These are phyloP conservation scores for Gulo gulo DNA, from an alignment of 2,113 vertebrate species.

Conservation along the genomic window DNA sequence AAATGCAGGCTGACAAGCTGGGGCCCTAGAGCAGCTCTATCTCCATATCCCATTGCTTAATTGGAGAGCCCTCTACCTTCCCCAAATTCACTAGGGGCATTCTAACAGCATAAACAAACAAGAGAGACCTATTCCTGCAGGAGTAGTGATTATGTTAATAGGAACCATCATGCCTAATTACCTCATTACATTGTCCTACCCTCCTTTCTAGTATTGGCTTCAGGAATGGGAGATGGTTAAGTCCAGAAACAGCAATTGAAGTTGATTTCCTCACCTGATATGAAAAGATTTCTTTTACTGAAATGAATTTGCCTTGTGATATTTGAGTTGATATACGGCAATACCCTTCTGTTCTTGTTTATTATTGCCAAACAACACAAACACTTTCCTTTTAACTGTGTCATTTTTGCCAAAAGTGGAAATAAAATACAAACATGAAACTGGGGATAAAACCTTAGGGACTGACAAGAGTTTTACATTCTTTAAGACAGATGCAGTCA, in stretches of 20 bases:
- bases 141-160: constrained; percentile 1
- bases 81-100: not conserved
- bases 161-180: not conserved
- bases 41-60: not conserved
- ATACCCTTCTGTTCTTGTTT: not conserved
- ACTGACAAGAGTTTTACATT: not conserved
- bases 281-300: not conserved
- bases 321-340: not conserved
- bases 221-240: not conserved
- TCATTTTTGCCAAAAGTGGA: not conserved
- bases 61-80: not conserved
- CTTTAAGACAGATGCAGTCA: not conserved
- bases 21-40: not conserved
- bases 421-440: constrained; percentile 17
- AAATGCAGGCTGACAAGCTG: not conserved
- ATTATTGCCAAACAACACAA: not conserved
- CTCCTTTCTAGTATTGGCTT: not conserved
- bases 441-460: not conserved
- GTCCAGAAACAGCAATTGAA: not conserved
- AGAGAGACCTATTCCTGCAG: not conserved
- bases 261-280: not conserved
- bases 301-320: not conserved
- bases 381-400: not conserved
- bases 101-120: not conserved
- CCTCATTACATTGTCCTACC: not conserved